Conservation (phyloP, 2,113 vertebrate species). For the Cyanocitta stelleri region DNA sequence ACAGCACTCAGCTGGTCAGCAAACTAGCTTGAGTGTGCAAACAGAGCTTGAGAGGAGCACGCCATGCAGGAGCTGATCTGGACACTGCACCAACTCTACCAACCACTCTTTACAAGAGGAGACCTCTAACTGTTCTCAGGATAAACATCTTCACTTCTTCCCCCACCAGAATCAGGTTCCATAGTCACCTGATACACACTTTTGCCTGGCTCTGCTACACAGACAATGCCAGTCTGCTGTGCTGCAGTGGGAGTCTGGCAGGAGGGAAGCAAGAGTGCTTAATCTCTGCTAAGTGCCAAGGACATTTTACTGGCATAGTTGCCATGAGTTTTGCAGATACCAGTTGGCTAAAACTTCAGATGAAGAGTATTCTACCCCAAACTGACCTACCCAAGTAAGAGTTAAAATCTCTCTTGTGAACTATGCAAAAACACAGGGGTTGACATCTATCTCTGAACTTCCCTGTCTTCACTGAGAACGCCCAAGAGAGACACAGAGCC, state of each 20-base stretch:
- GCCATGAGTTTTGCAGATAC: background rate
- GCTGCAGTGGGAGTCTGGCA: background rate
- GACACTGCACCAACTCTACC: background rate
- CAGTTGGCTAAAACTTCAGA: background rate
- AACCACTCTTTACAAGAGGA: background rate
- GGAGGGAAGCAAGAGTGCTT: background rate
- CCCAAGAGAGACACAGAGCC: background rate
- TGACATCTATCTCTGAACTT: background rate
- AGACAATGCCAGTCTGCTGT: background rate
- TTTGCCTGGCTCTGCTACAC: background rate
- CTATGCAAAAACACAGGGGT: background rate
- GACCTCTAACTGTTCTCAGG: background rate
- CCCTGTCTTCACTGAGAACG: background rate
- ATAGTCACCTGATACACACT: accelerated
- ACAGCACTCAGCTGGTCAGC: background rate
- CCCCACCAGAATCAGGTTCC: background rate
- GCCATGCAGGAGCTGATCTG: background rate
- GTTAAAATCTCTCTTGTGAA: background rate
- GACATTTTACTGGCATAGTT: background rate
- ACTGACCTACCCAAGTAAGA: background rate
- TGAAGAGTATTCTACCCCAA: background rate
- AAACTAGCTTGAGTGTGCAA: background rate
- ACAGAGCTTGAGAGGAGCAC: background rate
- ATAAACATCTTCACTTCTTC: background rate
- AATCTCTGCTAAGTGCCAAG: background rate